Evolutionary conservation across 2,888 invertebrate species (phyloP).

Genomic region (Caenorhabditis doughertyi): DNA sequence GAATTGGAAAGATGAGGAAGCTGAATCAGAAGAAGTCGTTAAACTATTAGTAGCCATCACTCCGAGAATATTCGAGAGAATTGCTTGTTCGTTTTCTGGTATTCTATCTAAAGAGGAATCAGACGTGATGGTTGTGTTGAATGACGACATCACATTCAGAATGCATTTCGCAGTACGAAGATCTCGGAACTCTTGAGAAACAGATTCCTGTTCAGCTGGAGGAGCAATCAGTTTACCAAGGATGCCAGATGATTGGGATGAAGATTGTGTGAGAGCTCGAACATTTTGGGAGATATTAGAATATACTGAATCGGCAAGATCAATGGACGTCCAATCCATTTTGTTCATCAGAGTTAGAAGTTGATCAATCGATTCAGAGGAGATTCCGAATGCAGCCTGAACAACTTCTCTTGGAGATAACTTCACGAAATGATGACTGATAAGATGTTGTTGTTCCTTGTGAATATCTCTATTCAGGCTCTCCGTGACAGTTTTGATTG

Average conservation of each 20-base stretch:
- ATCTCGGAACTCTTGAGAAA: conserved; percentile 11
- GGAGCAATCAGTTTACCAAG: conserved; percentile 55
- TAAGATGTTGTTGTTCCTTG: conserved; percentile 5
- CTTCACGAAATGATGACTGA: conserved; percentile 36
- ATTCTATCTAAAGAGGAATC: conserved; percentile 19
- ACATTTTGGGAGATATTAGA: conserved; percentile 44
- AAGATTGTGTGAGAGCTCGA: conserved; percentile 19
- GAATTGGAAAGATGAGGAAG: conserved; percentile 34
- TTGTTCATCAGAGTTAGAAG: conserved; percentile 36
- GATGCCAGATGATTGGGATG: conserved; percentile 37
- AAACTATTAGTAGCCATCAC: conserved; percentile 42
- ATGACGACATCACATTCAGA: conserved; percentile 33
- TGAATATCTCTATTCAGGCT: conserved; percentile 18
- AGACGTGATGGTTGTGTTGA: conserved; percentile 23
- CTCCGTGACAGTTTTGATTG: conserved; percentile 43
- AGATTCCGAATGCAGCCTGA: conserved; percentile 43
- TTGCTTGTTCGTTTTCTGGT: conserved; percentile 31
- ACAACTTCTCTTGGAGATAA: conserved; percentile 49
- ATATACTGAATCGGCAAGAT: conserved; percentile 17
- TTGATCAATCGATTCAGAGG: conserved; percentile 36
- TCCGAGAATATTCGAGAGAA: conserved; percentile 42
- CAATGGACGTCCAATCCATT: conserved; percentile 43
- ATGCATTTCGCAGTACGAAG: conserved; percentile 33
- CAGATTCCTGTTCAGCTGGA: conserved; percentile 20
- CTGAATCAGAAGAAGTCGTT: conserved; percentile 21